A percentile compares a stretch with the other conserved stretches of the same genome.
Conservation (phyloP, 35 echinoderm and acorn worm species). For the Hemicentrotus pulcherrimus region DNA sequence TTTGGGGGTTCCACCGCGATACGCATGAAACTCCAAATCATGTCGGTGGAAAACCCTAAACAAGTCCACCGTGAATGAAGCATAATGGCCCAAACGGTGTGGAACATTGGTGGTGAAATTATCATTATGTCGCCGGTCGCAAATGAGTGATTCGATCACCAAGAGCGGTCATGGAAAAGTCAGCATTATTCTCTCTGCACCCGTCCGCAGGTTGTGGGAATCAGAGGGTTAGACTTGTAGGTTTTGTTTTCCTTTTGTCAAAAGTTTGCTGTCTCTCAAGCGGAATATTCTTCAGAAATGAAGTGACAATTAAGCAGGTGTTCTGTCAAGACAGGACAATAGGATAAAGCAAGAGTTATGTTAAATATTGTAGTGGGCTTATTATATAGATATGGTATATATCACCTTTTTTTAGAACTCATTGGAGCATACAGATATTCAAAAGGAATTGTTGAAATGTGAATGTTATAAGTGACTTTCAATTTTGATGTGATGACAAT, state of each 20-base stretch:
- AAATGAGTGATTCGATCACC: background rate
- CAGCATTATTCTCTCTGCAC: background rate
- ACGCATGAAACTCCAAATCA: background rate
- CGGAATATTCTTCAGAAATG: background rate
- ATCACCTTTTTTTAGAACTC: background rate
- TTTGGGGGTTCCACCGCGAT: background rate
- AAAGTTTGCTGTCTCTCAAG: background rate
- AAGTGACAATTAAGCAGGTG: background rate
- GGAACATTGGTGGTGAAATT: conserved; percentile 12
- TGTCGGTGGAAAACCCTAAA: background rate
- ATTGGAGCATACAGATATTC: background rate
- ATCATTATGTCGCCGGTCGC: background rate
- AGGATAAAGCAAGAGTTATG: background rate
- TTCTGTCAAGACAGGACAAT: background rate
- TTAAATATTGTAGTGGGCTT: background rate
- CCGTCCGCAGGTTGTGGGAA: background rate
- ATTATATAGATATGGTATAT: background rate
- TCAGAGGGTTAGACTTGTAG: background rate
- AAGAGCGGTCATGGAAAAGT: background rate
- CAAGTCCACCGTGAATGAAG: background rate
- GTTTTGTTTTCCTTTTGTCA: background rate
- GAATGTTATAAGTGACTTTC: background rate
- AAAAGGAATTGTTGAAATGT: background rate
- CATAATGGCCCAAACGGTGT: background rate
- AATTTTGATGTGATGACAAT: background rate